These are phyloP conservation scores for Neomonachus schauinslandi DNA, from an alignment of 2,113 vertebrate genomes.

Conservation along the genomic window DNA sequence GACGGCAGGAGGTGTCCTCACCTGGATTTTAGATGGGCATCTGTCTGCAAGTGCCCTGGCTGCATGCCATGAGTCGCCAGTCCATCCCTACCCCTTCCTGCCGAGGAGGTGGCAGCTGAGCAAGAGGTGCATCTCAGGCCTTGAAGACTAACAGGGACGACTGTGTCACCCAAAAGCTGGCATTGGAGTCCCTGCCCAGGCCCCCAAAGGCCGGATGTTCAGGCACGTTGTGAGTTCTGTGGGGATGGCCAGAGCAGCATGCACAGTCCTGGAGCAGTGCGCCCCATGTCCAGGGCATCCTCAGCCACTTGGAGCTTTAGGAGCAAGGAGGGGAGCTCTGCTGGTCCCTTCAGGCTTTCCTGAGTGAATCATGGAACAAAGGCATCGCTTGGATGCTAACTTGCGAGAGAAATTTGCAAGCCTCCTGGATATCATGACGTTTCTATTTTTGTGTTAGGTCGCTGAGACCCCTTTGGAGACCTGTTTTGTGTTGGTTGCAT, in stretches of 20 bases:
- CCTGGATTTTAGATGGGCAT: background rate
- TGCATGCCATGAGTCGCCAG: background rate
- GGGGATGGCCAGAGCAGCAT: background rate
- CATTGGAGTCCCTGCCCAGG: no score
- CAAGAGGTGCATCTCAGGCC: background rate
- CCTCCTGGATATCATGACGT: background rate
- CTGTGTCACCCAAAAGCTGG: background rate
- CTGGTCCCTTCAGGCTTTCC: background rate
- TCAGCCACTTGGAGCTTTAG: background rate
- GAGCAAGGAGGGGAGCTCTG: background rate
- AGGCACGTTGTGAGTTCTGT: rapidly evolving
- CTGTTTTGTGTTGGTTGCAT: background rate
- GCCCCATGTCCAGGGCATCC: rapidly evolving
- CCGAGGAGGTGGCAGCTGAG: background rate
- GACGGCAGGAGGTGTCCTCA: background rate
- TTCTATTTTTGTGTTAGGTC: background rate
- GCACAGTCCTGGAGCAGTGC: background rate
- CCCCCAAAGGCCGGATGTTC: background rate
- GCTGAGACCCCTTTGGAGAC: background rate
- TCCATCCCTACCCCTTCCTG: rapidly evolving
- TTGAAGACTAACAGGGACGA: background rate
- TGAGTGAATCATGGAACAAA: background rate
- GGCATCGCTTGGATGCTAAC: background rate
- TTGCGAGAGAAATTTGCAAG: background rate
- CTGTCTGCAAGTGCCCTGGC: background rate